phyloP scores from a whole-genome alignment of 1,140 invertebrate species.

The Listronotus bonariensis region DNA sequence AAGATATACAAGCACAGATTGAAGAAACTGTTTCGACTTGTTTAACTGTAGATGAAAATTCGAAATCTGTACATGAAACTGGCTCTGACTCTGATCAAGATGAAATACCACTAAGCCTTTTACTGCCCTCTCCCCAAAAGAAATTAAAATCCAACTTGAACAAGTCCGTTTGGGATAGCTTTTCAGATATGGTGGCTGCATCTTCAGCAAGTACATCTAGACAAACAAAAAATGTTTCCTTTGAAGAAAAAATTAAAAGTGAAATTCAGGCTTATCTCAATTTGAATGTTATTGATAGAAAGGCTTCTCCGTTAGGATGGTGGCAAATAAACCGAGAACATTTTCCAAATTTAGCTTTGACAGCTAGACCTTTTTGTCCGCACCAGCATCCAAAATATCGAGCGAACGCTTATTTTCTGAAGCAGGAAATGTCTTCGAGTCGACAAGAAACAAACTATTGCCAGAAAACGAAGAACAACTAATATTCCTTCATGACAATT shows the following conservation, averaged over 20 bases:
- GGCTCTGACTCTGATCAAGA: not conserved
- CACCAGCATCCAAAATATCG: not conserved
- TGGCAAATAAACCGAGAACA: not conserved
- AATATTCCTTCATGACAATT: slow-evolving; percentile 1
- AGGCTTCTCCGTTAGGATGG: too few species aligned
- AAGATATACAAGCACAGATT: too few species aligned
- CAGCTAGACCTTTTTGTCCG: not conserved
- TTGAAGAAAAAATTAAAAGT: not conserved
- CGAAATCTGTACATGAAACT: too few species aligned
- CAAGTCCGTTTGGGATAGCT: not conserved
- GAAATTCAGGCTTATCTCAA: not conserved
- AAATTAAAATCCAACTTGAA: not conserved
- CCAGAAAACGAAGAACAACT: not conserved
- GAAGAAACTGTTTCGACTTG: too few species aligned
- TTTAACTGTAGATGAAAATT: too few species aligned
- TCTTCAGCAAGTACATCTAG: not conserved
- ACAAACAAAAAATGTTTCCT: not conserved
- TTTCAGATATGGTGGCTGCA: not conserved
- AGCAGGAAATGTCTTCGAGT: not conserved
- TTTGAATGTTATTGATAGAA: too few species aligned
- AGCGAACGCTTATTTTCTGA: not conserved
- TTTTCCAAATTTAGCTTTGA: not conserved
- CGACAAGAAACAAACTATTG: not conserved
- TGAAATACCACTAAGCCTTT: not conserved
- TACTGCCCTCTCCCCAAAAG: not conserved